phyloP scores from a whole-genome alignment of 92 coral and sea anemone genomes.

The Nematostella vectensis region DNA sequence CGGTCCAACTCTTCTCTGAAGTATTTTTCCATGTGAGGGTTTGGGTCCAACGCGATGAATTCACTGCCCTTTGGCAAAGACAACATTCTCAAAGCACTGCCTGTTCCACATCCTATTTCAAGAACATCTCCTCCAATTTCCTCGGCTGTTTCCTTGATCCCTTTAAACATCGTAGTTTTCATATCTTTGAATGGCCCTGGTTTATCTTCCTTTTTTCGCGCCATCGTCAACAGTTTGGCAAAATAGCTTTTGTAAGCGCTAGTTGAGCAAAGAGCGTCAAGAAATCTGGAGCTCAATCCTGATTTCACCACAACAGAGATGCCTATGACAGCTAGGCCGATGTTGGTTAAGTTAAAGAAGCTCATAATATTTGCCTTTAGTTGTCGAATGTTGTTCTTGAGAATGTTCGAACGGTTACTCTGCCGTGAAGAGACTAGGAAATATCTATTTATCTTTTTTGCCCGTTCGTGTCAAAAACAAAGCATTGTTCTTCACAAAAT shows the following conservation, averaged over 20 bases:
- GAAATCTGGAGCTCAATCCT: conserved; percentile 5
- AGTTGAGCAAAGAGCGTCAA: conserved; percentile 6
- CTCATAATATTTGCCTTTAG: no score
- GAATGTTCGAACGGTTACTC: no score
- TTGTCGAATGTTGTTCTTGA: no score
- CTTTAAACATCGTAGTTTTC: background rate
- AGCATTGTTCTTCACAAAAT: no score
- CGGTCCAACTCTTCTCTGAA: conserved; percentile 22
- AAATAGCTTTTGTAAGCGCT: conserved; percentile 10
- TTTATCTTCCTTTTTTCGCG: background rate
- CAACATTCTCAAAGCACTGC: conserved; percentile 41
- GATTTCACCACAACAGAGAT: background rate
- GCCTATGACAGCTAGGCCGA: no score
- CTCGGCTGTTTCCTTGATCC: background rate
- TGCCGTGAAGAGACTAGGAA: no score
- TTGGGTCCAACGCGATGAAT: conserved; percentile 50
- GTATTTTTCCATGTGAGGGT: conserved; percentile 30
- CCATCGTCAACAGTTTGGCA: background rate
- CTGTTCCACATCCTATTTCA: conserved; percentile 68
- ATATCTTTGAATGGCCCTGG: background rate
- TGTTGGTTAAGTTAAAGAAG: no score
- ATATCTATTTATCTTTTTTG: no score
- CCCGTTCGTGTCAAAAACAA: no score
- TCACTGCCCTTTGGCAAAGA: conserved; percentile 30
- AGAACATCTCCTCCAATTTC: conserved; percentile 47